Percentiles rank a stretch among this genome's conserved stretches.
Conservation (phyloP, 2,797 vertebrate species). For the Lepilemur septentrionalis region DNA sequence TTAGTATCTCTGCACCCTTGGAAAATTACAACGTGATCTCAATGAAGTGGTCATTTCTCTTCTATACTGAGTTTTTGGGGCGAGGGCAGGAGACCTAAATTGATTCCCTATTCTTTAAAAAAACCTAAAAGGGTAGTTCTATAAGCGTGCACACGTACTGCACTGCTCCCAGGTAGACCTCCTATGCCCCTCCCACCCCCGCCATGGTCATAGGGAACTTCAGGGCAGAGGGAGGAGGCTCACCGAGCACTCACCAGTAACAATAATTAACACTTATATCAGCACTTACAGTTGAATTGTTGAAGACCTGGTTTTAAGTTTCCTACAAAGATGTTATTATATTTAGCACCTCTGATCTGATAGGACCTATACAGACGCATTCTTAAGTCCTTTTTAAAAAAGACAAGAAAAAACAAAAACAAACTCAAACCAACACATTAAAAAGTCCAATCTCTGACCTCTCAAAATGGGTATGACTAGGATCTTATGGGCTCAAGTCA, state of each 20-base stretch:
- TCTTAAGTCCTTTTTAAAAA: neutral
- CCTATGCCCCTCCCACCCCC: too few relatives aligned
- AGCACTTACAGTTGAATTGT: neutral
- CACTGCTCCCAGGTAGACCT: neutral
- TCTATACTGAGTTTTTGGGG: neutral
- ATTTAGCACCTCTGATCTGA: neutral
- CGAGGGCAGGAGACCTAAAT: neutral
- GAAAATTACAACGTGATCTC: neutral
- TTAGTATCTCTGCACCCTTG: neutral
- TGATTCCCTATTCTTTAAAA: neutral
- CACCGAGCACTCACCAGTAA: neutral
- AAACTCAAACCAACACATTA: neutral
- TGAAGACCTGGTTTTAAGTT: neutral
- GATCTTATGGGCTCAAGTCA: neutral
- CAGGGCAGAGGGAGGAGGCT: neutral
- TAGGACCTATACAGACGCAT: neutral
- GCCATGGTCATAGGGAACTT: neutral
- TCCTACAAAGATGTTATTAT: neutral
- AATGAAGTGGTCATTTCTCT: neutral
- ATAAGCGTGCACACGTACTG: rapidly evolving
- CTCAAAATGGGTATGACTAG: neutral
- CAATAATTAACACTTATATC: neutral
- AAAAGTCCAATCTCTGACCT: conserved; percentile 8
- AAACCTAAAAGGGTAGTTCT: neutral
- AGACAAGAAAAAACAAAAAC: neutral